Evolutionary conservation across 2,797 vertebrate genomes (phyloP).

Genomic region (Columba guinea): DNA sequence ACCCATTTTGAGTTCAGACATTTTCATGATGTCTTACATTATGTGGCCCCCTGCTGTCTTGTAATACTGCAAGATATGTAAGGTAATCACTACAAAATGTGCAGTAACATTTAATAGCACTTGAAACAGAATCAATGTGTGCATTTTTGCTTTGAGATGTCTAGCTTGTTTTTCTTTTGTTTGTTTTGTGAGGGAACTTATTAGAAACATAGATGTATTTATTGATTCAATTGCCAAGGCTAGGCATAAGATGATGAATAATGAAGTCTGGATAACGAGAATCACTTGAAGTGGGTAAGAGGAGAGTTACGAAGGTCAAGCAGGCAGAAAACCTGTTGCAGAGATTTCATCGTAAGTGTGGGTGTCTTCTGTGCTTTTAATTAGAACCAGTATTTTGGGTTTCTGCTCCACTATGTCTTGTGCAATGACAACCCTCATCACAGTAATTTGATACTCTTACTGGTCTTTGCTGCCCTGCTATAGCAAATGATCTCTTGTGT

Average conservation of each 20-base stretch:
- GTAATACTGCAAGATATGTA: background rate
- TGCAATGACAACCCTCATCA: background rate
- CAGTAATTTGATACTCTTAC: background rate
- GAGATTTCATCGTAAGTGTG: background rate
- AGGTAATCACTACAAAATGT: background rate
- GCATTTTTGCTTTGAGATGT: background rate
- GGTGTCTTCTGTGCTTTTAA: background rate
- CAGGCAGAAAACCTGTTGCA: background rate
- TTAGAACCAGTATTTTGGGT: background rate
- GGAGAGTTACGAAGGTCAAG: background rate
- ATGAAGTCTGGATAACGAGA: background rate
- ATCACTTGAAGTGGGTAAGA: background rate
- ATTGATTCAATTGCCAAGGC: background rate
- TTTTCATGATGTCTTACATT: conserved; percentile 29
- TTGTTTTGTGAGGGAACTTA: background rate
- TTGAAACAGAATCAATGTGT: background rate
- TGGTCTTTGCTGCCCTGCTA: background rate
- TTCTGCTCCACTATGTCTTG: background rate
- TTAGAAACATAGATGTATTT: background rate
- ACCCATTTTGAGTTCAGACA: background rate
- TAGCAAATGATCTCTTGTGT: background rate
- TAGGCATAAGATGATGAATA: background rate
- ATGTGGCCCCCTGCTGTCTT: conserved; percentile 45
- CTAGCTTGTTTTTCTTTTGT: background rate
- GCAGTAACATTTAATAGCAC: background rate